Evolutionary conservation across 1,140 invertebrate genomes (phyloP).

Genomic region (Halictus rubicundus): DNA sequence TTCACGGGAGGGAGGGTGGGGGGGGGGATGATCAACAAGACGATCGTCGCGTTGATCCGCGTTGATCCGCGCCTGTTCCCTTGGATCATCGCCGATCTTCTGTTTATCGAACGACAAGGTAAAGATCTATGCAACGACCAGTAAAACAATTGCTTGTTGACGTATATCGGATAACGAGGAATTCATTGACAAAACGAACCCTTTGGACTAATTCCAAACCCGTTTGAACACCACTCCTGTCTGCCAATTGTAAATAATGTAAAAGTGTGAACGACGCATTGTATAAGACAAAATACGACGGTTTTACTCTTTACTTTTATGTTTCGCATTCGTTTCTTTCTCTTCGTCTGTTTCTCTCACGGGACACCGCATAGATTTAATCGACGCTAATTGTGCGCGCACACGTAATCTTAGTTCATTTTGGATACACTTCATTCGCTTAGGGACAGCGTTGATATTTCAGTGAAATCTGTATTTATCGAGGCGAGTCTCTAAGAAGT

Average conservation of each 20-base stretch:
- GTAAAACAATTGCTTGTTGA: conserved; percentile 20
- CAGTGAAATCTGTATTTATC: conserved; percentile 4
- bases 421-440: conserved; percentile 31
- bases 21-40: neutral
- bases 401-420: conserved; percentile 33
- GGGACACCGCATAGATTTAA: conserved; percentile 12
- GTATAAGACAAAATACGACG: conserved; percentile 18
- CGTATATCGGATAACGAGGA: conserved; percentile 27
- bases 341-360: conserved; percentile 1
- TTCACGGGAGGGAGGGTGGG: neutral
- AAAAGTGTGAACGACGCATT: conserved; percentile 41
- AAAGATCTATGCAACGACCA: neutral
- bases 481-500: conserved; percentile 1
- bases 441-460: conserved; percentile 14
- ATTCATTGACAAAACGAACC: conserved; percentile 42
- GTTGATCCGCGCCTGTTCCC: neutral
- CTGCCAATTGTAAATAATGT: conserved; percentile 51
- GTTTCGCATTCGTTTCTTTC: conserved; percentile 1
- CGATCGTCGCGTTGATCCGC: neutral
- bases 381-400: neutral
- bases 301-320: conserved; percentile 11
- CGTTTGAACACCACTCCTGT: conserved; percentile 49
- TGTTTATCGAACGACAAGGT: conserved; percentile 2
- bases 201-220: conserved; percentile 58
- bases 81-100: conserved; percentile 2